Evolutionary conservation across 2,888 invertebrate species (phyloP), one percentile per base, ranked within the genome.

Genomic region (Ypsolopha sequella): DNA sequence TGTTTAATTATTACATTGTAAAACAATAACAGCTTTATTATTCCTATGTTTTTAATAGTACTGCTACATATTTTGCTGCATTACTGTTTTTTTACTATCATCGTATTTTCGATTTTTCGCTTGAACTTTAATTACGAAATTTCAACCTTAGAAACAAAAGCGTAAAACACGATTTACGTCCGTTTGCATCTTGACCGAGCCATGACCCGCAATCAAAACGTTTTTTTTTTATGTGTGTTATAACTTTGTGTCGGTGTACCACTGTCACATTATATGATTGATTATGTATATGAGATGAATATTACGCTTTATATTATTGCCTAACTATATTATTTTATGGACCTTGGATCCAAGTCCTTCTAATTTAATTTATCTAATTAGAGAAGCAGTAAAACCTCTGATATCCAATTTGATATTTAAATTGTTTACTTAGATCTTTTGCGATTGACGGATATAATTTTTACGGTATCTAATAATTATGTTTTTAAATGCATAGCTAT

Each of bases 241-340:
- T 56, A 53, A 54, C 36, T 53, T 53, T 48, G 52, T 54, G 58
- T 58, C 58, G 57, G 58, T 60, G 56, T 59, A 63, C 61, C 61
- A 61, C 61, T 56, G 58, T 57, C 57, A 56, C 36, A 36, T 48
- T 52, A 36, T 52, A 51, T 60, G 64, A 64, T 64, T 61, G 61
- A 63, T 64, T 59, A 56, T 52, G 50, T 43, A 41, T 53, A 50
- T 14, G 46, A 46, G 43, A 24, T 43, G 43, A 13, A 13, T 14
- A 14, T 13, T 24, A 14, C 43, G 24, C 13, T 11, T 41, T 41
- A 41, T 41, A 41, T 41, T 24, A 43, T 43, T 43, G 43, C 43
- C 13, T 43, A 13, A 43, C 43, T 43, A 13, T 43, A 24, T 13
- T 13, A 43, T 43, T 43, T 14, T 38, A 38, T 38, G 8, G 43